Base-by-base conservation (phyloP, 2,113 vertebrate species). In the Antechinus stuartii region DNA sequence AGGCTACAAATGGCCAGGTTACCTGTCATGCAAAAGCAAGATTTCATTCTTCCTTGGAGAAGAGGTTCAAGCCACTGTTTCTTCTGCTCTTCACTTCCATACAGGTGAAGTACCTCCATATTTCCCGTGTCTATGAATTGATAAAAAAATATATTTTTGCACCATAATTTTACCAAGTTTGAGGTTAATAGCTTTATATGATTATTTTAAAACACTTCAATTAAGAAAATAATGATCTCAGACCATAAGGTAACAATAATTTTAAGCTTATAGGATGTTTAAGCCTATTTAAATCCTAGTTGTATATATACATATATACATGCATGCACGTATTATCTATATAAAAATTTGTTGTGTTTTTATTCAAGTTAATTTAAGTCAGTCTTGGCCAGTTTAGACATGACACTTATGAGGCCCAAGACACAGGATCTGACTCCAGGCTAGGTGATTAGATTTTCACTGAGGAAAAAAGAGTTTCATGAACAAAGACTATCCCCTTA, bases 1-100 rank as follows among this genome's bases (percentile, higher is more conserved):
- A 42, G 14, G 68, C 35, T 22, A 8, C 35, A n/a, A 12, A 42
- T 22, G n/a, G 35, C n/a, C 5, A 23, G 68, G 25, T 98, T 96
- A 99, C 99, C 99, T 98, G 99, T 99, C 99, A 99, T 99, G 94
- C 99, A 99, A 98, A 99, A 99, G 97, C 99, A 99, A 95, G 99
- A 99, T 92, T 98, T 97, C 25, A 99, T 99, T 93, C 98, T 98
- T 93, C 99, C 99, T 92, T 97, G 97, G 8, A 99, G 99, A 35
- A 99, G 99, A 96, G 99, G 99, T 96, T 99, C 99, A 95, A 99
- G 98, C 99, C 99, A 99, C 90, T 98, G 96, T 89, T 97, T 98
- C 98, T 99, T 99, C 97, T 99, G 99, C 42, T 99, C 98, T 95
- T 99, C 98, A 22, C 98, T 99, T 95, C 99, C 99, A 95, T 99